Percentiles rank a stretch among this genome's conserved stretches.
phyloP scores from a whole-genome alignment of 2,797 vertebrate genomes.

The Syngnathus rostellatus region DNA sequence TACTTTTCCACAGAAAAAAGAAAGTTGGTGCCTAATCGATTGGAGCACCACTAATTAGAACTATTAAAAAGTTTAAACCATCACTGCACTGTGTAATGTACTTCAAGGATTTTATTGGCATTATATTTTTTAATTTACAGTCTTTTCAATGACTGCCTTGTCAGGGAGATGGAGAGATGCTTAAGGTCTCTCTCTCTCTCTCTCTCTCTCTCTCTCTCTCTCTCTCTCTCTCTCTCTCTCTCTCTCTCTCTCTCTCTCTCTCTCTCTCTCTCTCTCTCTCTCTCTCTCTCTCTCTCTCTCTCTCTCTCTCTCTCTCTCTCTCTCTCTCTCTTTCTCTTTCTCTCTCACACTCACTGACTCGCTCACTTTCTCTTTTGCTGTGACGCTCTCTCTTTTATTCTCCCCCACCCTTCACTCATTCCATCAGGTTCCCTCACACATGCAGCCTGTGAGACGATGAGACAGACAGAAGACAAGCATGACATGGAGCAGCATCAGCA shows the following conservation, averaged over 20 bases:
- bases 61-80: background rate
- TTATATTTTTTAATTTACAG: background rate
- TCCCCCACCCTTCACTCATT: conserved; percentile 38
- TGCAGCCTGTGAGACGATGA: conserved; percentile 39
- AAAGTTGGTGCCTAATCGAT: too few species aligned
- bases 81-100: background rate
- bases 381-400: conserved; percentile 7
- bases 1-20: too few species aligned
- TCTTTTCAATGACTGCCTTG: background rate
- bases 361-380: background rate
- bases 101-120: background rate
- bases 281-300: conserved; percentile 4
- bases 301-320: background rate
- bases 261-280: background rate
- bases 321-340: conserved; percentile 2
- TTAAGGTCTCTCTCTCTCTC: background rate
- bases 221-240: background rate
- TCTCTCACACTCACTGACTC: background rate
- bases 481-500: conserved; percentile 37
- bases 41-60: background rate
- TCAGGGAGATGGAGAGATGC: background rate
- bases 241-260: conserved; percentile 3
- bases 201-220: conserved; percentile 3
- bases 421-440: conserved; percentile 51
- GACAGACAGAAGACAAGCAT: conserved; percentile 35